Evolutionary conservation across 1,140 invertebrate species (phyloP), one percentile per base, ranked within the genome.

Genomic region (Luehdorfia chinensis): DNA sequence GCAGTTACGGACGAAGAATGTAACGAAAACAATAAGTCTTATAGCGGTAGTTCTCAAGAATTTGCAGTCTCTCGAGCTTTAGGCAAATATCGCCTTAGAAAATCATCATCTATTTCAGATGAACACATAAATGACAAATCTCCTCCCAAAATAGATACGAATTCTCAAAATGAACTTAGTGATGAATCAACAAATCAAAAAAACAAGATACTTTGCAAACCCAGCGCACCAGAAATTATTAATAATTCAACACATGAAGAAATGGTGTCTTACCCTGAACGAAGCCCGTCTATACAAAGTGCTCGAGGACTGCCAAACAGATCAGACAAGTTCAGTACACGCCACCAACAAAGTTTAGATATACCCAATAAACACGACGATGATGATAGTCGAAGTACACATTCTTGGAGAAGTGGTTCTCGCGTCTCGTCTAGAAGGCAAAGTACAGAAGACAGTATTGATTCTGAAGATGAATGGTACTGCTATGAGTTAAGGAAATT

Each of bases 401-500:
- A 96, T 86, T 96, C 94, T 0, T 95, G 93, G 87, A 89, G 95
- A 52, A 96, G 94, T 64, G 92, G 94, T 1, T 96, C 94, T 0
- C 87, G 94, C 55, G 93, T 94, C n/a, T 95, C 94, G 2, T 96
- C 95, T 1, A 89, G 95, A 64, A 87, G 95, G 23, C 95, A 97
- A 86, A 96, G 95, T 73, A 97, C 95, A 0, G 95, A 96, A 85
- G 95, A 97, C 60, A 95, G 94, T 47, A 97, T 97, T 46, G 95
- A 97, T 76, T 95, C 94, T 28, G 95, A 97, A 81, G 95, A 97
- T 69, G 95, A 97, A 86, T 97, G 95, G 93, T 97, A 96, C 65
- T 94, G 94, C 54, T 96, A 97, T 73, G 95, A 96, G 67, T 67
- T 96, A 39, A 88, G 93, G 32, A 95, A 96, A 78, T 74, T 97